Conservation (phyloP, 2,888 invertebrate genomes). For the Andricus quercusramuli region DNA sequence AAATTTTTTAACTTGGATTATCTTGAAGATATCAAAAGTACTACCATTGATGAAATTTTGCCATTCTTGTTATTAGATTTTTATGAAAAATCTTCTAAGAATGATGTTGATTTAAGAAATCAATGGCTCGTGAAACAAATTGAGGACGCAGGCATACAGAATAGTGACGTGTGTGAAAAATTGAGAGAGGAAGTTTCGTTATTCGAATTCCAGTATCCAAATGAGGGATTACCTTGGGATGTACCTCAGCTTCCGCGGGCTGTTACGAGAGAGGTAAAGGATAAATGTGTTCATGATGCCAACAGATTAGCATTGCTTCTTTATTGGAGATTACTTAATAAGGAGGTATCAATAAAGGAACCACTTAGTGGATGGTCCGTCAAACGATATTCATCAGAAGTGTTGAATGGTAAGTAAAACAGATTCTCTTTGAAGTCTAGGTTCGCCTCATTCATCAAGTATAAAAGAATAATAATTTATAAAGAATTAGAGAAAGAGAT, state of each 20-base stretch:
- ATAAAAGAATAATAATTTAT: too few species aligned
- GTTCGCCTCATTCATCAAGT: too few species aligned
- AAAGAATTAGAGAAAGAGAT: too few species aligned
- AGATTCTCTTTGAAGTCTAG: too few species aligned
- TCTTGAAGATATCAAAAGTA: constrained; percentile 9
- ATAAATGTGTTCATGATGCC: constrained; percentile 57
- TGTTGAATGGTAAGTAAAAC: constrained; percentile 9
- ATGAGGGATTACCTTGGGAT: constrained; percentile 64
- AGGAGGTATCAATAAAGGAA: background rate
- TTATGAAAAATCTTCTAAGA: constrained; percentile 75
- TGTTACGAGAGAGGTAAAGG: constrained; percentile 6
- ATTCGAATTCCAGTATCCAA: constrained; percentile 49
- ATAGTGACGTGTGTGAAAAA: background rate
- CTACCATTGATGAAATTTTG: constrained; percentile 57
- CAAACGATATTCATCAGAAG: constrained; percentile 24
- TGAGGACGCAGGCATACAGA: background rate
- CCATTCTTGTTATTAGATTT: constrained; percentile 75
- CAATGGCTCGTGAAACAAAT: constrained; percentile 64
- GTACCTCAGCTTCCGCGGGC: constrained; percentile 25
- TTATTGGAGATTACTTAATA: constrained; percentile 68
- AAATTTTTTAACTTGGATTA: constrained; percentile 56
- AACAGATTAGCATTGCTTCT: constrained; percentile 79
- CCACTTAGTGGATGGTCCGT: background rate
- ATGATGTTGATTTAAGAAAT: constrained; percentile 74
- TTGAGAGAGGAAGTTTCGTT: constrained; percentile 50